Base-by-base conservation (phyloP, 2,888 invertebrate genomes). In the Agrilus mali region DNA sequence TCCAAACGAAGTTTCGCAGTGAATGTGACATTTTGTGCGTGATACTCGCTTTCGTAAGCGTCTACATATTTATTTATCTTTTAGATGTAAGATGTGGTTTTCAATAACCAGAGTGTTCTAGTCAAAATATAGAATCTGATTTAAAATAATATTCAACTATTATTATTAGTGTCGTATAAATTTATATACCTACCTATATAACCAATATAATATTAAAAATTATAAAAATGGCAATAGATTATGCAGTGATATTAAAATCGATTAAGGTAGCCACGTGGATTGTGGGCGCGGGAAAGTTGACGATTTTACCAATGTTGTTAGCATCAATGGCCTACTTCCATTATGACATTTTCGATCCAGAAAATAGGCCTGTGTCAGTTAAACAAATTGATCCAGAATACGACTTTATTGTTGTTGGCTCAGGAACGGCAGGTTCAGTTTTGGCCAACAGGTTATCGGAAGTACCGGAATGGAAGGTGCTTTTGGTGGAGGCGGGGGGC, bases 261-360 rank as follows among this genome's bases (percentile, higher is more conserved):
- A 72, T 85, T 6, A 86, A 87, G 63, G 69, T 81, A 7, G 82
- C 84, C 8, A 72, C 82, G 1, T 66, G 81, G 0, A 68, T 86
- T 3, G 74, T 80, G 20, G 86, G 86, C 3, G 70, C 81, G 17
- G 78, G 83, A 53, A 85, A 86, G 58, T 65, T 85, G 7, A 73
- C 81, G 2, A 78, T 87, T 56, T 67, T 88, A 43, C 88, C 88
- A 0, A 72, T 80, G 33, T 73, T 89, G 57, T 67, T 88, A 47
- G 85, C 82, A 2, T 74, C 82, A 1, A 68, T 88, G 55, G 84
- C 86, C 0, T 88, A 86, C 58, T 88, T 82, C 64, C 82, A 87
- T 66, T 88, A 88, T 64, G 88, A 89, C 55, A 70, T 86, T 3
- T 79, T 86, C 56, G 88, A 88, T 64, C 88, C 88, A 0, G 88